These are phyloP conservation scores for Sinocyclocheilus anshuiensis DNA, from an alignment of 2,113 vertebrate genomes.

Conservation along the genomic window DNA sequence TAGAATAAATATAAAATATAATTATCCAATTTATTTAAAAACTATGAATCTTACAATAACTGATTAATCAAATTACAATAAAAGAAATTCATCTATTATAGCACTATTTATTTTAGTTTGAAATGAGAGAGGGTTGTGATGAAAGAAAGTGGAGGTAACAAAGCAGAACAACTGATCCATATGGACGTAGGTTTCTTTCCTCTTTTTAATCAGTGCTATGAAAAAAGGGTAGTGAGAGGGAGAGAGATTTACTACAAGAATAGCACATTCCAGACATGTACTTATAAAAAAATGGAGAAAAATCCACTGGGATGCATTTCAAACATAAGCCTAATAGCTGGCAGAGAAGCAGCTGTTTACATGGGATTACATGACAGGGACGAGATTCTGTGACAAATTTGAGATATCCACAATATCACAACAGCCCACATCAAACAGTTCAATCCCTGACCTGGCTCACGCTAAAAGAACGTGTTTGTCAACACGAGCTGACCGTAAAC, in stretches of 20 bases:
- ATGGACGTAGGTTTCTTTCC: not conserved
- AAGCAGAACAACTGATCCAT: not conserved
- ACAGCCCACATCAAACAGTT: slow-evolving; percentile 4
- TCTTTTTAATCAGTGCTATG: not conserved
- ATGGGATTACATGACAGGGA: not conserved
- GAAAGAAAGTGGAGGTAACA: not conserved
- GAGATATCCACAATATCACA: not conserved
- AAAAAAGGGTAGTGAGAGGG: not conserved
- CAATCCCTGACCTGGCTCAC: slow-evolving; percentile 1
- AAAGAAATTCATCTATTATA: not conserved
- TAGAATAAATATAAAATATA: too few species aligned
- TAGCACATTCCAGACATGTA: not conserved
- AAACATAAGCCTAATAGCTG: slow-evolving; percentile 8
- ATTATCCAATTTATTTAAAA: too few species aligned
- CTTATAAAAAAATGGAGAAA: not conserved
- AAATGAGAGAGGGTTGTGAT: not conserved
- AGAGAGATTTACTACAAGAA: not conserved
- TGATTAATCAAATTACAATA: not conserved
- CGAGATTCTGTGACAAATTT: not conserved
- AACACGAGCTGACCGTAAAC: not conserved
- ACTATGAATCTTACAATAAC: not conserved
- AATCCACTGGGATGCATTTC: slow-evolving; percentile 26
- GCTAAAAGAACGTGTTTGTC: slow-evolving; percentile 38
- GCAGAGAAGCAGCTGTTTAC: slow-evolving; percentile 20
- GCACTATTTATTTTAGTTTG: not conserved